Percentiles rank a stretch among this genome's conserved stretches.
phyloP scores from a whole-genome alignment of 2,113 vertebrate genomes.

The Triplophysa dalaica region DNA sequence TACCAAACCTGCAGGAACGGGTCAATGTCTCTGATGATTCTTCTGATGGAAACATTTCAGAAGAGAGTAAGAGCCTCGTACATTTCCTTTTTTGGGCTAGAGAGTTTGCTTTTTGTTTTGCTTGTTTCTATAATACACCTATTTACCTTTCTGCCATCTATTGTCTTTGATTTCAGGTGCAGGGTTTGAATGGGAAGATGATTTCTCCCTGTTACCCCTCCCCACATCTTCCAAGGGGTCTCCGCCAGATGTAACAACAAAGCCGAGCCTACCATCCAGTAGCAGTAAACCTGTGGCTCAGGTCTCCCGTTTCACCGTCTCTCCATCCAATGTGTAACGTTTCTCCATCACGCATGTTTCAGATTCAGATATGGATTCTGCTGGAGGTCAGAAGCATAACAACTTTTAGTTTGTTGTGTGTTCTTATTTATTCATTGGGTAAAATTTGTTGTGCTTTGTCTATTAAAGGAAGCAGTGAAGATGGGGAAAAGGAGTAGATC shows the following conservation, averaged over 20 bases:
- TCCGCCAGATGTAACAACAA: constrained; percentile 18
- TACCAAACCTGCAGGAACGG: constrained; percentile 56
- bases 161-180: constrained; percentile 66
- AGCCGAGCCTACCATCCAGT: constrained; percentile 17
- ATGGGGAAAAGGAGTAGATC: constrained; percentile 75
- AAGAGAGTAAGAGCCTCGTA: constrained; percentile 77
- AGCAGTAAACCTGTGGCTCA: constrained; percentile 69
- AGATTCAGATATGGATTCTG: constrained; percentile 82
- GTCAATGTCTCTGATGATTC: constrained; percentile 63
- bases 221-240: constrained; percentile 68
- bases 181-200: constrained; percentile 84
- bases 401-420: too few species aligned
- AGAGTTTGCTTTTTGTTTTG: constrained; percentile 52
- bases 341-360: constrained; percentile 97
- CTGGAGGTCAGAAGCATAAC: constrained; percentile 74
- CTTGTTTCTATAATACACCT: background rate
- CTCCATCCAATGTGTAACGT: constrained; percentile 81
- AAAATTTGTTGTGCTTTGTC: background rate
- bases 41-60: constrained; percentile 73
- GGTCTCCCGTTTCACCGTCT: constrained; percentile 89
- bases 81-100: background rate
- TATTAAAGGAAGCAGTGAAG: constrained; percentile 78
- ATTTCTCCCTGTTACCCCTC: constrained; percentile 76
- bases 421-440: too few species aligned
- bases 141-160: background rate